Conservation (phyloP, 1,140 invertebrate genomes). For the Stegodyphus dumicola region DNA sequence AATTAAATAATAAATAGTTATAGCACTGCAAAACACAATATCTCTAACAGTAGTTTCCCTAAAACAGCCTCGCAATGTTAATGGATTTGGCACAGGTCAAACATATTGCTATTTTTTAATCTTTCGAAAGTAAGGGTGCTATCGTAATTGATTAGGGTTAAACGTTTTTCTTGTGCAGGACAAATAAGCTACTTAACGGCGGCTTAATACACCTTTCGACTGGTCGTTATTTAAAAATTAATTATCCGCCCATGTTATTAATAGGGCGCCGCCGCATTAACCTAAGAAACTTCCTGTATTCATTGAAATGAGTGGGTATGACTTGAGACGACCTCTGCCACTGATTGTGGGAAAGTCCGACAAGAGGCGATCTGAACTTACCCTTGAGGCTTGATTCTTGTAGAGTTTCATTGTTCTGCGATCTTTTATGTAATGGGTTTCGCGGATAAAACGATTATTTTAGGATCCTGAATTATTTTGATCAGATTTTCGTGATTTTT, state of each 20-base stretch:
- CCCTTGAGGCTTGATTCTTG: not conserved
- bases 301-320: too few species aligned
- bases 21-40: too few species aligned
- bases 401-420: constrained; percentile 5
- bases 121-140: not conserved
- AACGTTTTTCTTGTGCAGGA: constrained; percentile 7
- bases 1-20: too few species aligned
- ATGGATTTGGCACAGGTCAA: too few species aligned
- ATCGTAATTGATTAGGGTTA: constrained; percentile 54
- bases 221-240: constrained; percentile 46
- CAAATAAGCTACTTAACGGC: constrained; percentile 49
- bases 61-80: too few species aligned
- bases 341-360: not conserved
- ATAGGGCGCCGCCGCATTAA: not conserved
- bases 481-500: too few species aligned
- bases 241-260: constrained; percentile 26
- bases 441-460: constrained; percentile 5
- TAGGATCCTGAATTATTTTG: too few species aligned
- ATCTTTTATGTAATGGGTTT: constrained; percentile 29
- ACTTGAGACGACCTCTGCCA: too few species aligned
- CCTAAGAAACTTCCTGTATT: too few species aligned
- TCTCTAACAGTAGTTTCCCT: too few species aligned
- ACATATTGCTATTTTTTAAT: too few species aligned
- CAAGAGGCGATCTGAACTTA: not conserved
- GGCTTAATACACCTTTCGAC: constrained; percentile 34